Evolutionary conservation across 2,113 vertebrate species (phyloP).

Genomic region (Oxygymnocypris stewartii): DNA sequence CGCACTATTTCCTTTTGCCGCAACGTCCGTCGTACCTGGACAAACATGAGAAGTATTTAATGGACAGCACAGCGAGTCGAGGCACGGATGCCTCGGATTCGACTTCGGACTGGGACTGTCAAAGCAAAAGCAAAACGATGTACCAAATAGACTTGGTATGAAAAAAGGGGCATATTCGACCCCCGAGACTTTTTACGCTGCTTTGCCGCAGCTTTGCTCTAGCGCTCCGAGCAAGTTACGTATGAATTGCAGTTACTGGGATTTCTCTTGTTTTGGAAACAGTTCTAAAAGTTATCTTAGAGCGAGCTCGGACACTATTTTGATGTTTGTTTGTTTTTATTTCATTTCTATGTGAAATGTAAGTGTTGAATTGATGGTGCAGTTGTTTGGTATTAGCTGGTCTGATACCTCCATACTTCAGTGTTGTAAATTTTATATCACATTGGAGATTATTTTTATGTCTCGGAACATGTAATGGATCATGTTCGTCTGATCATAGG

Average conservation of each 20-base stretch:
- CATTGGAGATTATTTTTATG: conserved; percentile 47
- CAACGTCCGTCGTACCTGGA: conserved; percentile 83
- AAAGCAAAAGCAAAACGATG: conserved; percentile 58
- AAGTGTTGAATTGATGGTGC: conserved; percentile 68
- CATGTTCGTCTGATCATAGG: conserved; percentile 61
- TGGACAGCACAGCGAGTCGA: conserved; percentile 59
- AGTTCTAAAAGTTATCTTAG: conserved; percentile 6
- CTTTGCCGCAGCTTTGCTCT: conserved; percentile 57
- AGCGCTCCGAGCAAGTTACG: conserved; percentile 68
- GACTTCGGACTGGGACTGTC: conserved; percentile 67
- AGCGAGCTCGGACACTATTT: conserved; percentile 46
- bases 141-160: conserved; percentile 67
- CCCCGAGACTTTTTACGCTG: conserved; percentile 64
- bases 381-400: conserved; percentile 72
- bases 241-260: conserved; percentile 75
- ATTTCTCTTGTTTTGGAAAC: conserved; percentile 53
- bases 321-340: conserved; percentile 59
- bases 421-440: conserved; percentile 67
- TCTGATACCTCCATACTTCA: conserved; percentile 70
- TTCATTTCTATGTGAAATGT: conserved; percentile 53
- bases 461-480: conserved; percentile 37
- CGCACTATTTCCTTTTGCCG: conserved; percentile 93
- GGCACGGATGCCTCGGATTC: conserved; percentile 58
- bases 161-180: conserved; percentile 15
- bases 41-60: conserved; percentile 79